Base-by-base conservation (phyloP, 2,888 invertebrate genomes). In the Dioctria linearis region DNA sequence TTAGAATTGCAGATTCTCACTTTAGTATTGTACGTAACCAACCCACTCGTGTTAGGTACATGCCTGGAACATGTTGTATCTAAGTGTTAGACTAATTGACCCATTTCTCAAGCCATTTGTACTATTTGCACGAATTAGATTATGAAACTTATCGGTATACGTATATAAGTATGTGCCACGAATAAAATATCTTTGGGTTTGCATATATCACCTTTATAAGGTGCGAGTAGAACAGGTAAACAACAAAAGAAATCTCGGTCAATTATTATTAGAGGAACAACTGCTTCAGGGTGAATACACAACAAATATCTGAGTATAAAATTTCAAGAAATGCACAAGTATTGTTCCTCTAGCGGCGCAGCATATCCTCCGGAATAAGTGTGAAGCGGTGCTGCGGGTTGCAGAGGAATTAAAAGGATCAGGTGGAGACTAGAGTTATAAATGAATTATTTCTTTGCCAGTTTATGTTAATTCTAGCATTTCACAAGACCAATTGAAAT, bases 401-500 rank as follows among this genome's bases (percentile, higher is more conserved):
- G 25, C 37, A 54, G 37, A 37, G 13, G 39, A n/a, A 5, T 9
- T 4, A 57, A 5, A 13, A 2, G 49, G 13, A 57, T 61, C 49
- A 42, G 39, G 42, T 49, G 49, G 8, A 57, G 42, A 63, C 25
- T 49, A 37, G 63, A 43, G 63, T 46, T 49, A 49, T 76, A 76
- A 76, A 76, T 76, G 76, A 76, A 76, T 39, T 76, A 76, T 76
- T 73, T 76, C 76, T 76, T 46, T 63, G 63, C 59, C 63, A 63
- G 61, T 76, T 76, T 76, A 76, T 76, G 76, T 76, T 76, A 76
- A 76, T 76, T 76, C 76, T 63, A 59, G 46, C 63, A 76, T 76
- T 76, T 76, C 76, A 57, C 76, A 76, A 76, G 76, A 49, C 76
- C 61, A 76, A 76, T 76, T 76, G 76, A 76, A 76, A 76, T 76